Base-by-base conservation (phyloP, 2,797 vertebrate species). In the Phrynocephalus guinanensis region DNA sequence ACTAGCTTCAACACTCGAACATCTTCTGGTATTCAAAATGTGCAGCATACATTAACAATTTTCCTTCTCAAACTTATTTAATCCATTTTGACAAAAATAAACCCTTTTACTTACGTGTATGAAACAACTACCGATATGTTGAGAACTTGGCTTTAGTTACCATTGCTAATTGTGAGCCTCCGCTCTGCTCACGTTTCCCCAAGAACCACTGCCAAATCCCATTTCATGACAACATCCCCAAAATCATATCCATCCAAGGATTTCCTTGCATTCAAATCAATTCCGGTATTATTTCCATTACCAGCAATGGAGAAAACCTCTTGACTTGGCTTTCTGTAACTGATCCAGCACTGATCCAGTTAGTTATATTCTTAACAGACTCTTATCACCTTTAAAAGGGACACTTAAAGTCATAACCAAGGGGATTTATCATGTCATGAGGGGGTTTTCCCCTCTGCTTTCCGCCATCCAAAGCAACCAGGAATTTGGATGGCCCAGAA, bases 11-110 rank as follows among this genome's bases (percentile, higher is more conserved):
- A 95, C 96, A 95, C 89, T 89, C 93, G 96, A 95, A 94, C 83
- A 83, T 95, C 93, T 91, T 89, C 88, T 94, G 94, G 91, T 86
- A 94, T 80, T 95, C 94, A 91, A 96, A 93, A 94, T 96, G 91
- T 95, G 96, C 92, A 96, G 68, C 91, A 92, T 88, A 96, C 95
- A 92, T 89, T 91, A 94, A 44, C 91, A 89, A 93, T 93, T 95
- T 86, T 93, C 93, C 95, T 95, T 94, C 95, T 95, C 94, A 76
- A 85, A 92, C 86, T 91, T 88, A 88, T 91, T 94, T 94, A 93
- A 95, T 95, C 93, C 87, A 90, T 86, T 91, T 91, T 95, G 94
- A 95, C 93, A 97, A 97, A 97, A 97, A 96, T 96, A 96, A 96
- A 95, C 88, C 82, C 94, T 95, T 92, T 91, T 86, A 94, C 90